Percentiles rank a stretch among this genome's conserved stretches.
These are phyloP conservation scores for Aradus depressus DNA, from an alignment of 2,888 invertebrate species.

Conservation along the genomic window DNA sequence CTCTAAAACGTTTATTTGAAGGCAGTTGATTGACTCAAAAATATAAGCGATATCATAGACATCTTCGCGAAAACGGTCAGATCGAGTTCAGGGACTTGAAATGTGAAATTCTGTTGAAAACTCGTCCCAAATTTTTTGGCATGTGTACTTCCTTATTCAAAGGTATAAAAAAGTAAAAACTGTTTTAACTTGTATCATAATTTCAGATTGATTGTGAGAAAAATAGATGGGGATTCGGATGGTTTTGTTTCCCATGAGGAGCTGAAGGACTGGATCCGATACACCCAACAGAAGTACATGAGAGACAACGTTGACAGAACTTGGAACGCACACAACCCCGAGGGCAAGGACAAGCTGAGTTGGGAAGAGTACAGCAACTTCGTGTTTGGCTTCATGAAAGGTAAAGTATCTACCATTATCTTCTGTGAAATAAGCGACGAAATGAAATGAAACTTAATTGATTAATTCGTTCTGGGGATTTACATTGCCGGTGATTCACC, in stretches of 20 bases:
- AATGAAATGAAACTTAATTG: too few species aligned
- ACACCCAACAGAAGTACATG: constrained; percentile 80
- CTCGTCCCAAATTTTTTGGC: background rate
- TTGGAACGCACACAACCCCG: constrained; percentile 83
- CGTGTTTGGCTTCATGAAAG: constrained; percentile 81
- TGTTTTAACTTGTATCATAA: constrained; percentile 9
- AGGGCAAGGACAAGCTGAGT: constrained; percentile 56
- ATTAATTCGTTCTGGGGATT: too few species aligned
- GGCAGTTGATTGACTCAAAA: background rate
- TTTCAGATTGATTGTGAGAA: constrained; percentile 77
- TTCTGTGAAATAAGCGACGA: too few species aligned
- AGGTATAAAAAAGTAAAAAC: background rate
- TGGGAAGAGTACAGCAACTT: constrained; percentile 77
- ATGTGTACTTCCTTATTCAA: background rate
- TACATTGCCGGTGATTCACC: too few species aligned
- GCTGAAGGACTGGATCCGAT: constrained; percentile 89
- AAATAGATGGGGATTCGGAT: constrained; percentile 80
- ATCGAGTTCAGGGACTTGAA: too few species aligned
- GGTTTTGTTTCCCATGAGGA: constrained; percentile 75
- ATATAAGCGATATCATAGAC: too few species aligned
- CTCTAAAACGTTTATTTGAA: background rate
- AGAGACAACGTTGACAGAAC: constrained; percentile 84
- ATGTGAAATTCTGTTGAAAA: background rate
- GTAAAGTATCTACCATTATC: too few species aligned
- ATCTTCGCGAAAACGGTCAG: too few species aligned